Base-by-base conservation (phyloP, 2,113 vertebrate species). In the Albula goreensis region DNA sequence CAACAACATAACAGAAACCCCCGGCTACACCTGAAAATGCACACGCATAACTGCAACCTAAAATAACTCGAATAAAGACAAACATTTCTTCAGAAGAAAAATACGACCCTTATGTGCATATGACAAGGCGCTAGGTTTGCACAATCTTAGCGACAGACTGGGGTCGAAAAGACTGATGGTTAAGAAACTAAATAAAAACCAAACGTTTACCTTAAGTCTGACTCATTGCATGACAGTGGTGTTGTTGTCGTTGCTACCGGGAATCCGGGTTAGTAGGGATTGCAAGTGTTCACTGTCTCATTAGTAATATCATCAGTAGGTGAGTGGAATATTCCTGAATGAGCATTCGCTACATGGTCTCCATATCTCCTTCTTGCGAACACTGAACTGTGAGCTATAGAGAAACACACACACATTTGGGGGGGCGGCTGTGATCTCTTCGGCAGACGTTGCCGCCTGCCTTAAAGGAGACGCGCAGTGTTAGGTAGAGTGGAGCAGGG, bases 201-300 rank as follows among this genome's bases (percentile, higher is more conserved):
- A 70, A 80, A 22, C 10, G 51, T 93, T 94, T 92, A 95, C 92
- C 92, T 94, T 90, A 93, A 88, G 85, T 90, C 86, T 90, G 86
- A 87, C 86, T 86, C 91, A 74, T 49, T 88, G 88, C 93, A 95
- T 93, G 88, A 81, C 79, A 88, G 80, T 81, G 22, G 51, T 60
- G 83, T 88, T 84, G 89, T 81, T 3, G 88, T 86, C 13, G 57
- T 85, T 25, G 51, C 1, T 81, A 80, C 48, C 25, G 31, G 78
- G 60, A 84, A 50, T 41, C 80, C 48, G 77, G 83, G 49, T 7
- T 13, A 50, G 4, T 84, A 6, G 8, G 13, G 50, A 77, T 77
- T 70, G 48, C 66, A 41, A 22, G 74, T 85, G 56, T 48, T 88
- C 12, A 5, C 63, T 53, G 50, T 66, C 82, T 50, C 11, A 10